A percentile compares a stretch with the other conserved stretches of the same genome.
Evolutionary conservation across 23 tunicate genomes (phyloP).

Genomic region (Trididemnum nubilum): DNA sequence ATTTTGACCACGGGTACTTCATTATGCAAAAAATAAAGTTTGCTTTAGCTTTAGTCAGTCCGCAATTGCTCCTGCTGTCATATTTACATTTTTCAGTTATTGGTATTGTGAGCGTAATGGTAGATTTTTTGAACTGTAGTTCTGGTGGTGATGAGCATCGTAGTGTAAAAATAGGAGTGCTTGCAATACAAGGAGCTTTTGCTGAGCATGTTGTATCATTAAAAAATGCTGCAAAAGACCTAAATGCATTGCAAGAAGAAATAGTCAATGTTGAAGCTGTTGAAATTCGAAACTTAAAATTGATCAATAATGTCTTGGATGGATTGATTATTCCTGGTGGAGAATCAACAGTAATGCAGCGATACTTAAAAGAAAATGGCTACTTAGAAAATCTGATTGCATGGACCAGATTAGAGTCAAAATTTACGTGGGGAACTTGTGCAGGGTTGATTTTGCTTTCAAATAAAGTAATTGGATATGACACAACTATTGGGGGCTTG

Average conservation of each 20-base stretch:
- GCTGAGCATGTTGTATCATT: conserved; percentile 44
- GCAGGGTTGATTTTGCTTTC: conserved; percentile 76
- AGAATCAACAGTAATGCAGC: conserved; percentile 61
- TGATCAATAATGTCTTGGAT: conserved; percentile 54
- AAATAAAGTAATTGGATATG: conserved; percentile 18
- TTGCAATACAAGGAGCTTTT: conserved; percentile 66
- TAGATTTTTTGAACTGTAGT: no score
- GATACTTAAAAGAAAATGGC: conserved; percentile 17
- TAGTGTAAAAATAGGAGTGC: conserved; percentile 66
- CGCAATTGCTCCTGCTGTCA: no score
- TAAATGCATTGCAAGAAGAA: background rate
- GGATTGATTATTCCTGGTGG: conserved; percentile 86
- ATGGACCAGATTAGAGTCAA: conserved; percentile 37
- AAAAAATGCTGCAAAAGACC: conserved; percentile 27
- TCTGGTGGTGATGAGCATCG: no score
- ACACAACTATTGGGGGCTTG: conserved; percentile 48
- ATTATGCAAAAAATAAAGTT: no score
- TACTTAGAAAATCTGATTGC: conserved; percentile 49
- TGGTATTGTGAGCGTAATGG: no score
- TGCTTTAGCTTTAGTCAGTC: no score
- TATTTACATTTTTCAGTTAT: no score
- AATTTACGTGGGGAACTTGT: conserved; percentile 89
- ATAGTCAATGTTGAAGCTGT: background rate
- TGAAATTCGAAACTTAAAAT: conserved; percentile 9
- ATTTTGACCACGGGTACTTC: no score